Evolutionary conservation across 1,140 invertebrate genomes (phyloP), one percentile per base, ranked within the genome.

Genomic region (Lepeophtheirus salmonis): DNA sequence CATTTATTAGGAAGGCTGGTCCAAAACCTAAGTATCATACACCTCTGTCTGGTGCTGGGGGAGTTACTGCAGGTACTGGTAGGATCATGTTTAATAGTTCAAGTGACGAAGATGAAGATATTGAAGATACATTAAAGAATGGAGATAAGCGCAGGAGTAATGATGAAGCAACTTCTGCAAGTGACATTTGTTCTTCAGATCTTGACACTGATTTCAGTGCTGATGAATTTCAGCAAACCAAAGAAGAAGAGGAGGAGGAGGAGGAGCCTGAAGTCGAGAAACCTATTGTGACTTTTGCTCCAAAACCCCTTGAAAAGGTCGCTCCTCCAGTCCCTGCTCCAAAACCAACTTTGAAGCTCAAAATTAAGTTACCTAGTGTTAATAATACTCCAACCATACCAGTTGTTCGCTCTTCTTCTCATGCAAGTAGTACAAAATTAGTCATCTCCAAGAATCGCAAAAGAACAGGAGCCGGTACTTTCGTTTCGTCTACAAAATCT

Each of bases 11-110:
- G 24, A 25, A 22, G 22, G 17, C 41, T 14, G 50, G 49, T 3
- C 51, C 59, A 10, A 61, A 61, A 16, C 50, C 59, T 50, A 53
- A 54, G 49, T 61, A 61, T 41, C 59, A 61, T 17, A 61, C 59
- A 1, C 59, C 59, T 6, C 16, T 18, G 6, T 16, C 22, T 3
- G 59, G 48, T 3, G 25, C 48, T 13, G 18, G n/a, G 16, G 59
- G 59, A n/a, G 59, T 61, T 1, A 61, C 59, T 18, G 59, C 59
- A 18, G 50, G 50, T 12, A 50, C 59, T 6, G 59, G 41, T 16
- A n/a, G 59, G 3, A 48, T 48, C 3, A 21, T 4, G 54, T 61
- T 61, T 23, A 50, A 25, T 18, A 52, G 41, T 12, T 61, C 59
- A 22, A 60, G 56, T 41, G 23, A 57, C 2, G 56, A 50, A 21